Percentiles rank a stretch among this genome's conserved stretches.
These are phyloP conservation scores for Perithous albicinctus DNA, from an alignment of 2,888 invertebrate genomes.

Conservation along the genomic window DNA sequence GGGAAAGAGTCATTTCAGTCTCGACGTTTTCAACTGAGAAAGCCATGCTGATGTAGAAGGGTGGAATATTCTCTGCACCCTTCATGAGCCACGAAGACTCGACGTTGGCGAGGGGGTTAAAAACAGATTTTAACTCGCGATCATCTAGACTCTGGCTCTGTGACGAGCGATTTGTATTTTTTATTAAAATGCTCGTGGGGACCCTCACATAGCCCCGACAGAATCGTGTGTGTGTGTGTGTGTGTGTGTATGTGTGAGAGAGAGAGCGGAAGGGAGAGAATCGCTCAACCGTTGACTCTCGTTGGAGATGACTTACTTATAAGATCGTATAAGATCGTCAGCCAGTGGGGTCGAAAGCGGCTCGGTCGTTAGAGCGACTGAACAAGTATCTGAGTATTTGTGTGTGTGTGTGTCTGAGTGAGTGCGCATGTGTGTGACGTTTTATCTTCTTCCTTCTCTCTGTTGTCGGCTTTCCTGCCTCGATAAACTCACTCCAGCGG, in stretches of 20 bases:
- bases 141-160: conserved; percentile 33
- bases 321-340: conserved; percentile 61
- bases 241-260: too few relatives aligned
- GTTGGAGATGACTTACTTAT: conserved; percentile 65
- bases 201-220: background rate
- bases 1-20: conserved; percentile 20
- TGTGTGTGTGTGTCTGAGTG: too few relatives aligned
- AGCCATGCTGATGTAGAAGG: conserved; percentile 16
- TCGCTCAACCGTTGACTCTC: conserved; percentile 45
- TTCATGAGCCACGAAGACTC: conserved; percentile 12
- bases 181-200: conserved; percentile 55
- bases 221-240: too few relatives aligned
- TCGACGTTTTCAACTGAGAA: conserved; percentile 33
- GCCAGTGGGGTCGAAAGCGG: conserved; percentile 47
- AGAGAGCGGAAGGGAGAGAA: conserved; percentile 11
- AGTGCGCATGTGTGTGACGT: too few relatives aligned
- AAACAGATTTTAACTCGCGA: conserved; percentile 58
- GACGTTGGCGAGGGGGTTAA: conserved; percentile 43
- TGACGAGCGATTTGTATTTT: conserved; percentile 59
- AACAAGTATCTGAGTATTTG: conserved; percentile 21
- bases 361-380: conserved; percentile 54
- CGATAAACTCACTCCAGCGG: conserved; percentile 39
- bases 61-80: conserved; percentile 32
- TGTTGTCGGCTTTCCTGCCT: conserved; percentile 23
- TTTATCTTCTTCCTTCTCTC: conserved; percentile 32